Percentiles rank a stretch among this genome's conserved stretches.
Evolutionary conservation across 2,888 invertebrate genomes (phyloP).

Genomic region (Cerastis leucographa): DNA sequence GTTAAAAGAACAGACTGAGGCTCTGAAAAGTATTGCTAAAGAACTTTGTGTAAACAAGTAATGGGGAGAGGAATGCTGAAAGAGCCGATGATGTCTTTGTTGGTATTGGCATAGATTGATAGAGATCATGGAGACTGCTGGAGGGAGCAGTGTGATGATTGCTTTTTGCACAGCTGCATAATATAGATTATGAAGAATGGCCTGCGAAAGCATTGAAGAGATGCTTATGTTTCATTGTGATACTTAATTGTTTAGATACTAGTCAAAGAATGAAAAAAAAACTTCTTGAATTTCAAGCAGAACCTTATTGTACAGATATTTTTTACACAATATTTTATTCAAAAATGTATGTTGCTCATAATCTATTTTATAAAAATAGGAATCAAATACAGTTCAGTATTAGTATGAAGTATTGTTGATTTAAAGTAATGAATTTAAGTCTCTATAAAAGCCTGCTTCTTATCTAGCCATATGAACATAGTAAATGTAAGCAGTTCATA

Average conservation of each 20-base stretch:
- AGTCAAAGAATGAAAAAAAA: conserved; percentile 30
- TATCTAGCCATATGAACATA: conserved; percentile 2
- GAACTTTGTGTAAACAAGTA: conserved; percentile 76
- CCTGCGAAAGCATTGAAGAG: background rate
- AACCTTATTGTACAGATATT: conserved; percentile 10
- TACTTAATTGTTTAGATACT: conserved; percentile 33
- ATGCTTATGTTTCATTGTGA: conserved; percentile 29
- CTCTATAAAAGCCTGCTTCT: background rate
- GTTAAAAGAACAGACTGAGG: conserved; percentile 85
- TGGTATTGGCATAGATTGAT: background rate
- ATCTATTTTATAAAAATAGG: background rate
- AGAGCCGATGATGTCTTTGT: background rate
- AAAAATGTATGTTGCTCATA: background rate
- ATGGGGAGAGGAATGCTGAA: background rate
- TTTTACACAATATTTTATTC: background rate
- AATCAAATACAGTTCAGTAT: background rate
- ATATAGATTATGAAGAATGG: background rate
- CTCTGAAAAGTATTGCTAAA: conserved; percentile 84
- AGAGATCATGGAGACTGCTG: background rate
- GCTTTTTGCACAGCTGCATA: background rate
- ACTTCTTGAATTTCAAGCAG: background rate
- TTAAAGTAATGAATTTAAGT: background rate
- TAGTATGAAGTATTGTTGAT: background rate
- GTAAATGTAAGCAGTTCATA: background rate
- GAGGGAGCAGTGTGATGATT: background rate